Evolutionary conservation across 2,888 invertebrate species (phyloP), one percentile per base, ranked within the genome.

Genomic region (Plebejus argus): DNA sequence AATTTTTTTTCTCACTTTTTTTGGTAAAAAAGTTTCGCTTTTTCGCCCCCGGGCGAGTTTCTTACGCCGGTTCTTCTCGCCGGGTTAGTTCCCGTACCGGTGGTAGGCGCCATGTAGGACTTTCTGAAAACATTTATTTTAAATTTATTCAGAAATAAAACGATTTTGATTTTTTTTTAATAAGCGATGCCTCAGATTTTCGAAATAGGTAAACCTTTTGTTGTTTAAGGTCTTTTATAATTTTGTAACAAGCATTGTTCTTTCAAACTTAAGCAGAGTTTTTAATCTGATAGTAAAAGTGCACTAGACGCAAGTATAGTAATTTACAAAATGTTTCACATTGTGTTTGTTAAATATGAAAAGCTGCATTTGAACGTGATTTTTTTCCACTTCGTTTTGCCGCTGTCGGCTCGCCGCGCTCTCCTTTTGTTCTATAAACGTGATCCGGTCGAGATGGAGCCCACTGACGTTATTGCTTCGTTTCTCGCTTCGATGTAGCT

Each of bases 371-470:
- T 88, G 88, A 90, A 90, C 85, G 88, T 84, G 82, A 84, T 87
- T 90, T 92, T 82, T 80, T 80, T 92, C 91, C 90, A 86, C 84
- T 83, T 88, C 88, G 83, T 88, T 90, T 89, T 87, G 83, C 85
- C 81, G 77, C 83, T 85, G 88, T 85, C 88, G 87, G 87, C 86
- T 88, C 89, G 87, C 86, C 83, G 87, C 86, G 86, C 88, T 83
- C 85, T 90, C 85, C 90, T 91, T 92, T 94, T 93, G 91, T 92
- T 92, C 88, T 85, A 85, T 86, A 90, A 89, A 91, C 93, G 91
- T 93, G 93, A 93, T 92, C 93, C 91, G 88, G 85, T 87, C 89
- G 89, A 90, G 91, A 91, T 91, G 91, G 90, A 90, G 88, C 89
- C 87, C 88, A 87, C 86, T 85, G 87, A 89, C 89, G 86, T 88